Evolutionary conservation across 2,113 vertebrate species (phyloP), one percentile per base, ranked within the genome.

Genomic region (Strigops habroptila): DNA sequence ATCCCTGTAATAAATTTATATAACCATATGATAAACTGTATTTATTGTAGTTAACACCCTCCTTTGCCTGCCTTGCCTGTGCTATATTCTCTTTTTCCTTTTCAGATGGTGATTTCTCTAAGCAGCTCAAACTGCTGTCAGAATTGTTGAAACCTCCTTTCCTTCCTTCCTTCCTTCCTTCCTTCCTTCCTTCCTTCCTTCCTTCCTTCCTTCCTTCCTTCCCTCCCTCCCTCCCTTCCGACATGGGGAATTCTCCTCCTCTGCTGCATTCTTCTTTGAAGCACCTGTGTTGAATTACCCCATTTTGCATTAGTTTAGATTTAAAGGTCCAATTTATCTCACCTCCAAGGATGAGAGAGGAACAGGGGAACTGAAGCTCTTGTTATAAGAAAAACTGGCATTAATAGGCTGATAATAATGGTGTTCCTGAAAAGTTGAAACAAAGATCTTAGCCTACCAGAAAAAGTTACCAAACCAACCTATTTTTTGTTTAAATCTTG

Each of bases 1-100:
- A 92, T 76, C 62, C 37, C 22, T 69, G 52, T 62, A 81, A 94
- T 95, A 97, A 94, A 96, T 96, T 94, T 91, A 83, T 95, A 79
- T 88, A 97, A 84, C 86, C 21, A 55, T 78, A 75, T 79, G 86
- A 93, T 94, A 96, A 96, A 96, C 88, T 93, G 69, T 86, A 91
- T 93, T 96, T 95, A 92, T 53, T 89, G 77, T 51, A 91, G 82
- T 92, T 89, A 95, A 86, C 80, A 92, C 65, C 52, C 64, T 84
- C 57, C 57, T 86, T 93, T 89, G n/a, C 88, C 80, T 95, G 48
- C 73, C 81, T 95, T 93, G 82, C 80, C 31, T 79, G 65, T 2
- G 5, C 48, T 73, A 49, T 0, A 0, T 78, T 94, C 33, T 83
- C 69, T 81, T 84, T 85, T 94, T 88, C 74, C 82, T 84, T 88